Evolutionary conservation across 1,140 invertebrate species (phyloP), one percentile per base, ranked within the genome.

Genomic region (Ceratina japonica): DNA sequence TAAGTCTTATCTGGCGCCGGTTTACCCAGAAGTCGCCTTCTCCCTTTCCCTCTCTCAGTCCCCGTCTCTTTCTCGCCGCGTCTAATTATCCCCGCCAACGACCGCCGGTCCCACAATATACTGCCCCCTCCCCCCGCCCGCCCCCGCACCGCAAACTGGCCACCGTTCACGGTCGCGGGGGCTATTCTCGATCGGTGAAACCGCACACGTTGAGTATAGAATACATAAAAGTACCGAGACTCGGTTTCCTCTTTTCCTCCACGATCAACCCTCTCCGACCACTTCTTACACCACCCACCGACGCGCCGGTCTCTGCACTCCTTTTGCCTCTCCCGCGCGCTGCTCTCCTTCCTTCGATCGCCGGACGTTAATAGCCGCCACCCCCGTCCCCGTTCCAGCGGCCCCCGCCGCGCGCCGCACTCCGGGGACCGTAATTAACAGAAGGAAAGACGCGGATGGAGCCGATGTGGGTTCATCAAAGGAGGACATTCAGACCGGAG

Each of bases 1-100:
- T 90, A 91, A 91, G 90, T 91, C 90, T 91, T 91, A 91, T 91
- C 90, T 90, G 89, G 90, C 90, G 89, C 89, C 89, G 89, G 87
- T 89, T 91, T 90, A 89, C 84, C 85, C 85, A 87, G 87, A 88
- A 90, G 78, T 84, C 76, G 61, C 37, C 69, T 49, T 61, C 44
- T 84, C 79, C 44, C 75, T 70, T 75, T 62, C 52, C 56, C 44
- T 52, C 59, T 58, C 44, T 16, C 54, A 24, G 20, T 72, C 24
- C 15, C 83, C 64, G 61, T 78, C 84, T 80, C 79, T 74, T 83
- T 86, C 75, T 82, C 82, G 84, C 85, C 83, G 79, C 84, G 84
- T 89, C 89, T 91, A 89, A 90, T 90, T 90, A 90, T 87, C 89
- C 86, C 87, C 86, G 85, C 87, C 82, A 81, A 22, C 58, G 77